phyloP scores from a whole-genome alignment of 2,797 vertebrate genomes.

The Protonibea diacanthus region DNA sequence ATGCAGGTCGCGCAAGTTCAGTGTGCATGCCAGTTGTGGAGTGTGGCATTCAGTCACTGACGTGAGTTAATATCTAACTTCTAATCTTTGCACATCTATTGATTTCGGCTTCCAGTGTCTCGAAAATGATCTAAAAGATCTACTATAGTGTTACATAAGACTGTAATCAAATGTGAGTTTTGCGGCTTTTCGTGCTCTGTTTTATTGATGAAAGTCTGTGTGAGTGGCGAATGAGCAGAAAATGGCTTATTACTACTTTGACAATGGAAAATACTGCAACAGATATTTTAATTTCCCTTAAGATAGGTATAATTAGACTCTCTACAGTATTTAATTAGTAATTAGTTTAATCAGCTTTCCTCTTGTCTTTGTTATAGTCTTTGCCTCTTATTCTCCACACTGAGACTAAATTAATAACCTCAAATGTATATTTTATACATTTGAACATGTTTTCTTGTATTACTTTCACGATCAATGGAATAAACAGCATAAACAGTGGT shows the following conservation, averaged over 20 bases:
- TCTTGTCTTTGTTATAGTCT: not conserved
- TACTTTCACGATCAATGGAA: not conserved
- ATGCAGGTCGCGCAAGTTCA: constrained; percentile 23
- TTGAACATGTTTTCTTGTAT: not conserved
- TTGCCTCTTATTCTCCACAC: not conserved
- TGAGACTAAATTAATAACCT: not conserved
- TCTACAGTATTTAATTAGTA: not conserved
- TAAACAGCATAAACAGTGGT: not conserved
- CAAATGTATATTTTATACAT: not conserved
- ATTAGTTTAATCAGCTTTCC: constrained; percentile 3
- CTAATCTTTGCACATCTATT: constrained; percentile 32
- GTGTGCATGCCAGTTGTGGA: not conserved
- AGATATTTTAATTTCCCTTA: not conserved
- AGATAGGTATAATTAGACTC: not conserved
- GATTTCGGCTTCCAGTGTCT: constrained; percentile 13
- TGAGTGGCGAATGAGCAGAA: not conserved
- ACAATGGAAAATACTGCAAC: not conserved
- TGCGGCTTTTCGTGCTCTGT: not conserved
- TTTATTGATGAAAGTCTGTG: not conserved
- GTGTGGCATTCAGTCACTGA: constrained; percentile 9
- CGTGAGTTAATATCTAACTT: constrained; percentile 64
- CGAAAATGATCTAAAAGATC: not conserved
- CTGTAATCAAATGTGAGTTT: constrained; percentile 1
- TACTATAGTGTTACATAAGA: constrained; percentile 12
- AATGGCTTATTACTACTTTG: not conserved